Evolutionary conservation across 2,888 invertebrate genomes (phyloP), one percentile per base, ranked within the genome.

Genomic region (Euplagia quadripunctaria): DNA sequence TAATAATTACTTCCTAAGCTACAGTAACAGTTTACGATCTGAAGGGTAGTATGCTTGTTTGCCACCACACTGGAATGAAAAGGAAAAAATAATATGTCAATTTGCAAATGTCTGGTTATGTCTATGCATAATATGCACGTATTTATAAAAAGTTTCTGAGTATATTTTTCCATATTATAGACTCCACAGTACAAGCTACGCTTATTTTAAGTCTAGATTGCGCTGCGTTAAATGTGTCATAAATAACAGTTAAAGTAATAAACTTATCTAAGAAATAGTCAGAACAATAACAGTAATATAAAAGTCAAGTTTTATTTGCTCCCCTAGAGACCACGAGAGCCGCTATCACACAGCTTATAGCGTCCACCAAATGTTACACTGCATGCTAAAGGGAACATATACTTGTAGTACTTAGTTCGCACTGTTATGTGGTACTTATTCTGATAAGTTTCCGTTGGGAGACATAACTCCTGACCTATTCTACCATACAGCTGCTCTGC

Each of bases 221-320:
- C 58, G 3, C 12, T 58, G 20, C 4, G 3, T 58, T 20, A 58
- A 12, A 20, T 58, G 4, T 12, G 20, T 11, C 8, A 61, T 61
- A 61, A 61, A 61, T 31, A 61, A 14, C 7, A 61, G 6, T 61
- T 61, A 31, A 61, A 20, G 20, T 20, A 12, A 20, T 20, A 20
- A 20, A 61, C 1, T 31, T 12, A 61, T 14, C 31, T 61, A 14
- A 5, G 31, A 61, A 61, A 61, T 68, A 16, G 12, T 58, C 52
- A n/a, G n/a, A 68, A 55, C 43, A 14, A 58, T 20, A 61, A 63
- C 11, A 17, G 41, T 63, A 63, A 61, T 31, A 69, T 69, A 49
- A 69, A 46, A 69, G 46, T 61, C 4, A 69, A 61, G 17, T 61
- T 63, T 55, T 67, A 31, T 51, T 67, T 20, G n/a, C 46, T 12